Evolutionary conservation across 2,888 invertebrate genomes (phyloP).

Genomic region (Leptinotarsa haldemani): DNA sequence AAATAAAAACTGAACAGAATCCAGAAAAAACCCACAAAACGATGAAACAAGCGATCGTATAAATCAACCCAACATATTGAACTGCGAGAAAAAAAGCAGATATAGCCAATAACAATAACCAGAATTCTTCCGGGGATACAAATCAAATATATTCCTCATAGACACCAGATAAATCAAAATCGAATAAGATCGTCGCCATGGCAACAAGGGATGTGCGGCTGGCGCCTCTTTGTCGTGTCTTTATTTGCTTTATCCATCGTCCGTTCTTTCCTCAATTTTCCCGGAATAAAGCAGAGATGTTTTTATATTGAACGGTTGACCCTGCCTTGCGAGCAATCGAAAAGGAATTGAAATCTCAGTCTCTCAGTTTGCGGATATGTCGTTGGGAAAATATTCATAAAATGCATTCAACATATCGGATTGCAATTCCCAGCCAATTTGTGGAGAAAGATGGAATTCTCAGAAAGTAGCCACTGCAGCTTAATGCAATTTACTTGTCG

Average conservation of each 20-base stretch:
- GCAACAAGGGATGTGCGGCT: conserved; percentile 51
- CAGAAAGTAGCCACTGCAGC: too few relatives aligned
- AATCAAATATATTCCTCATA: conserved; percentile 36
- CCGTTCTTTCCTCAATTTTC: conserved; percentile 15
- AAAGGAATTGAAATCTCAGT: background rate
- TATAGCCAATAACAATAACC: conserved; percentile 46
- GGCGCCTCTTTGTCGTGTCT: conserved; percentile 44
- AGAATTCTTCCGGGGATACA: conserved; percentile 37
- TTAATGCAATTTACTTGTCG: too few relatives aligned
- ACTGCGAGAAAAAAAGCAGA: conserved; percentile 34
- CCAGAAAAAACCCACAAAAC: background rate
- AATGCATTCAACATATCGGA: too few relatives aligned
- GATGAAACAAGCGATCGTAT: background rate
- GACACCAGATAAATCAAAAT: conserved; percentile 53
- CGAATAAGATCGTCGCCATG: conserved; percentile 54
- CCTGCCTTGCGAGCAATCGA: background rate
- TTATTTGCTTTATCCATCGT: conserved; percentile 12
- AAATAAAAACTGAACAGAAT: background rate
- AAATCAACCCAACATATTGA: conserved; percentile 17
- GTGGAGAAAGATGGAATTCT: too few relatives aligned
- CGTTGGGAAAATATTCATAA: too few relatives aligned
- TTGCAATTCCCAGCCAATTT: too few relatives aligned
- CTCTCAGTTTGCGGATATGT: background rate
- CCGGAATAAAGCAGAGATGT: background rate
- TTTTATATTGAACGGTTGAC: background rate